phyloP scores from a whole-genome alignment of 2,113 vertebrate genomes.

The Caretta caretta region DNA sequence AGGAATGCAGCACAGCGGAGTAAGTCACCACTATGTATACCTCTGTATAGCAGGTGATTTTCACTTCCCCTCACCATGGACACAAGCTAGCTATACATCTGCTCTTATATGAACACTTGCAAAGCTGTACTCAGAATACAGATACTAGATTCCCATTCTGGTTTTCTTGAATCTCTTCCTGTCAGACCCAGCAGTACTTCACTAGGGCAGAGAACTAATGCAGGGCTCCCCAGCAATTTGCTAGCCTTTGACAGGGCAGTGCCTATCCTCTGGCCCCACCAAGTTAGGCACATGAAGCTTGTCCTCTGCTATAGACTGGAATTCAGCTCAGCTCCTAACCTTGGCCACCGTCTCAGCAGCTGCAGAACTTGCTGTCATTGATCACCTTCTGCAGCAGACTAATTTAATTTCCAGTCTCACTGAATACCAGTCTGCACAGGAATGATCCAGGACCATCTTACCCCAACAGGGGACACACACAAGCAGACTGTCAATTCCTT shows the following conservation, averaged over 20 bases:
- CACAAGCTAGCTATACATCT: rapidly evolving
- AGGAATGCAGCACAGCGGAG: not conserved
- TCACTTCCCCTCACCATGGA: not conserved
- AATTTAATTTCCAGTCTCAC: rapidly evolving
- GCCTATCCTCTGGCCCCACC: not conserved
- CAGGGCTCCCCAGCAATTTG: not conserved
- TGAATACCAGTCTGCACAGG: not conserved
- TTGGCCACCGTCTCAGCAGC: not conserved
- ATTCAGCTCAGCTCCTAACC: not conserved
- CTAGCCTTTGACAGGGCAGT: not conserved
- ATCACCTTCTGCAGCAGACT: not conserved
- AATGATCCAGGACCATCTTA: not conserved
- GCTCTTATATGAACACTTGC: not conserved
- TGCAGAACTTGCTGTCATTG: not conserved
- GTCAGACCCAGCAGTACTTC: not conserved
- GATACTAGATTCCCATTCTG: not conserved
- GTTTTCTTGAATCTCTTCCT: not conserved
- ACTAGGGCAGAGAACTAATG: not conserved
- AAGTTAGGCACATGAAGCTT: not conserved
- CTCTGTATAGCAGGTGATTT: not conserved
- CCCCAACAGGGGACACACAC: not conserved
- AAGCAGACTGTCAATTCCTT: not conserved
- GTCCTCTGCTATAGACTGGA: not conserved
- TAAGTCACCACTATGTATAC: not conserved
- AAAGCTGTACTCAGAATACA: not conserved